A percentile compares a stretch with the other conserved stretches of the same genome.
phyloP scores from a whole-genome alignment of 2,113 vertebrate species.

The Megaleporinus macrocephalus region DNA sequence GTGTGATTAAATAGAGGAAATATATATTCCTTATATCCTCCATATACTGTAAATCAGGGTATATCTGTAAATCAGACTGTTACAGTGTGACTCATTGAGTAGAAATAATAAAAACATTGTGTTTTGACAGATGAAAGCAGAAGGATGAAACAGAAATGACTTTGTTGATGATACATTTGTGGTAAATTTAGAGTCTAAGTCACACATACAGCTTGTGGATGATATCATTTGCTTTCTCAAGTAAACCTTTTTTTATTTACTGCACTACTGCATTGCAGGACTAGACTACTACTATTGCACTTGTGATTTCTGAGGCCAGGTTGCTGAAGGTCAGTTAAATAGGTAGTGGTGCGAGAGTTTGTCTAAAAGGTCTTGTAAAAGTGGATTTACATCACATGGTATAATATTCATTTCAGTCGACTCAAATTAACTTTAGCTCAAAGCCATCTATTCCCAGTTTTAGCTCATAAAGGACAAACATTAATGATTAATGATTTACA shows the following conservation, averaged over 20 bases:
- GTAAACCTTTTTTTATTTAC: not conserved
- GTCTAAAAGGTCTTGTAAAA: not conserved
- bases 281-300: too few species aligned
- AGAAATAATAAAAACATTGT: not conserved
- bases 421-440: not conserved
- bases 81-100: too few species aligned
- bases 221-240: too few species aligned
- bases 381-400: not conserved
- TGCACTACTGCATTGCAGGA: too few species aligned
- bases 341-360: not conserved
- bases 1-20: not conserved
- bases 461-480: not conserved
- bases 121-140: not conserved
- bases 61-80: not conserved
- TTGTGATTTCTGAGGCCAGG: not conserved
- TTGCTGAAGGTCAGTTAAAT: not conserved
- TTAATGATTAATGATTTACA: conserved; percentile 8
- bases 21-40: not conserved
- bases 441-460: not conserved
- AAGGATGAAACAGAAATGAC: not conserved
- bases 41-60: not conserved
- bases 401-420: conserved; percentile 5
- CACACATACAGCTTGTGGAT: not conserved
- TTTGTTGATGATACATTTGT: not conserved
- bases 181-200: not conserved